Evolutionary conservation across 2,113 vertebrate genomes (phyloP).

Genomic region (Upupa epops): DNA sequence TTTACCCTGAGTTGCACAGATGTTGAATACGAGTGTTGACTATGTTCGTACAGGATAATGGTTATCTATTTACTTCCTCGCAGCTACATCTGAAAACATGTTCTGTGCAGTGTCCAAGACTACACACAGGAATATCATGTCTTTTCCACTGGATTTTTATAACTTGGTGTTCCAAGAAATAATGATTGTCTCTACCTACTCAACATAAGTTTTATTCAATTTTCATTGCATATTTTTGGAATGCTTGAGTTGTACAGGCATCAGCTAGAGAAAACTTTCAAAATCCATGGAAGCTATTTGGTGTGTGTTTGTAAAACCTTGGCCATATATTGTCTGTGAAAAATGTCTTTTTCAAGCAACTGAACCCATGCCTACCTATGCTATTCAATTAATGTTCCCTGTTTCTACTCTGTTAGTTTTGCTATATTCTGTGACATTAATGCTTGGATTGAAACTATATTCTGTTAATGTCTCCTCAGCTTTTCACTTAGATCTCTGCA

Average conservation of each 20-base stretch:
- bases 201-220: not conserved
- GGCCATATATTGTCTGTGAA: not conserved
- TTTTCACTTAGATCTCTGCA: not conserved
- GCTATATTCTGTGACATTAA: not conserved
- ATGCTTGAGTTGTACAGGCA: not conserved
- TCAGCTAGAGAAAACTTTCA: not conserved
- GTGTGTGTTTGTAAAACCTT: not conserved
- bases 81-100: not conserved
- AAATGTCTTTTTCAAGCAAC: not conserved
- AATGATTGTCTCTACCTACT: not conserved
- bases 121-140: not conserved
- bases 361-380: not conserved
- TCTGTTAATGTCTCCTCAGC: not conserved
- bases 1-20: not conserved
- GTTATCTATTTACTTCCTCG: not conserved
- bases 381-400: not conserved
- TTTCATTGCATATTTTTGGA: not conserved
- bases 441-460: not conserved
- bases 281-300: not conserved
- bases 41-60: not conserved
- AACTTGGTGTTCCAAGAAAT: not conserved
- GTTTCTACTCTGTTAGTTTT: not conserved
- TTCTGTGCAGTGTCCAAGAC: not conserved
- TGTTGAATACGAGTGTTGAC: not conserved
- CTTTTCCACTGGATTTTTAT: not conserved